phyloP scores from a whole-genome alignment of 2,797 vertebrate genomes.

The Psittacula echo region DNA sequence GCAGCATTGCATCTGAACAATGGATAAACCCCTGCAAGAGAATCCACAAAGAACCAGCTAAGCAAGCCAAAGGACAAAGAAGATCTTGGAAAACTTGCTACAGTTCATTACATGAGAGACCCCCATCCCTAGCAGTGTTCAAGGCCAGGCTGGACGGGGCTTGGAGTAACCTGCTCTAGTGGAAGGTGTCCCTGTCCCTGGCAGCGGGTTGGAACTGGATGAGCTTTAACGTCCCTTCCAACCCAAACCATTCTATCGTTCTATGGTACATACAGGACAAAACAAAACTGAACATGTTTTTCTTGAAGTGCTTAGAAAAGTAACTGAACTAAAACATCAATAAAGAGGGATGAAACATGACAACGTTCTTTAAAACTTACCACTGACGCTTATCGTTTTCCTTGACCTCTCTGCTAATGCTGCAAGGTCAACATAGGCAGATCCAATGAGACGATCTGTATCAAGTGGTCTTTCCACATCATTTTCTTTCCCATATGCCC shows the following conservation, averaged over 20 bases:
- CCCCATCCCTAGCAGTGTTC: background rate
- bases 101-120: background rate
- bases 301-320: background rate
- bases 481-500: constrained; percentile 84
- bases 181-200: background rate
- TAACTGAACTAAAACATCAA: background rate
- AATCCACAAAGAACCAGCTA: background rate
- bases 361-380: constrained; percentile 65
- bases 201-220: no score
- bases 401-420: constrained; percentile 75
- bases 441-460: constrained; percentile 90
- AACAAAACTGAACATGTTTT: background rate
- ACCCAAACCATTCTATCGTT: background rate
- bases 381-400: constrained; percentile 81
- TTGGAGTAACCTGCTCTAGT: background rate
- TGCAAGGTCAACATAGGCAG: constrained; percentile 88
- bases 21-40: constrained; percentile 87
- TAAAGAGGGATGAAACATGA: background rate
- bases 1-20: constrained; percentile 88
- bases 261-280: background rate
- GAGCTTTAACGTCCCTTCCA: no score
- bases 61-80: background rate
- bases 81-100: background rate
- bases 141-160: background rate
- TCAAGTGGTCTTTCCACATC: constrained; percentile 82